Evolutionary conservation across 2,797 vertebrate genomes (phyloP), one percentile per base, ranked within the genome.

Genomic region (Dicrostonyx torquatus): DNA sequence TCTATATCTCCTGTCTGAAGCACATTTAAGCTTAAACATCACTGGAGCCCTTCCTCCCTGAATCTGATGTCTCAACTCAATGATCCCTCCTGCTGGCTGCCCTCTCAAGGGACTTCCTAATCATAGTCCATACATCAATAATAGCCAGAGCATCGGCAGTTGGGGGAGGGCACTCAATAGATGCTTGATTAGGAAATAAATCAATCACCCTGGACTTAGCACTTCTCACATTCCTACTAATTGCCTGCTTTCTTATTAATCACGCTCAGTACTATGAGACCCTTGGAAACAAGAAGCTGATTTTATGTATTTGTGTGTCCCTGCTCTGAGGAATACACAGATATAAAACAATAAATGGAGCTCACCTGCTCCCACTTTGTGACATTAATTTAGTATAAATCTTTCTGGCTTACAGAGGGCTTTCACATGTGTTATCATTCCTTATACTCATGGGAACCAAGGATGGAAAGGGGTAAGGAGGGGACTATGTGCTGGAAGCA

Each of bases 161-260:
- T 29, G 20, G 75, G 53, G 34, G 17, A 78, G 85, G 48, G 4
- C 79, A 86, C 11, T 95, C 87, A 48, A 80, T 94, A 84, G 85
- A 84, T 94, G 82, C 70, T 86, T 96, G 92, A 93, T 93, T 73
- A 85, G 89, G 40, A 87, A 87, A 45, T 48, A 18, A 89, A 95
- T 95, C 84, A 17, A 73, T 87, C 76, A 72, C 48, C 62, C n/a
- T n/a, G 8, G 45, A 55, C 85, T 92, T 73, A 88, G 77, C 90
- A 93, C 55, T 75, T 94, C 91, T 91, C 62, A 82, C 34, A 68
- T 85, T 60, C 31, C 13, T 73, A 82, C 43, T 85, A 84, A 95
- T 90, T 64, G 79, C 83, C 72, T 86, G 12, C 62, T 79, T 92
- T 82, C 72, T 94, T 84, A 85, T 94, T 91, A 92, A 94, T 86